Evolutionary conservation across 2,888 invertebrate species (phyloP).

Genomic region (Monochamus alternatus): DNA sequence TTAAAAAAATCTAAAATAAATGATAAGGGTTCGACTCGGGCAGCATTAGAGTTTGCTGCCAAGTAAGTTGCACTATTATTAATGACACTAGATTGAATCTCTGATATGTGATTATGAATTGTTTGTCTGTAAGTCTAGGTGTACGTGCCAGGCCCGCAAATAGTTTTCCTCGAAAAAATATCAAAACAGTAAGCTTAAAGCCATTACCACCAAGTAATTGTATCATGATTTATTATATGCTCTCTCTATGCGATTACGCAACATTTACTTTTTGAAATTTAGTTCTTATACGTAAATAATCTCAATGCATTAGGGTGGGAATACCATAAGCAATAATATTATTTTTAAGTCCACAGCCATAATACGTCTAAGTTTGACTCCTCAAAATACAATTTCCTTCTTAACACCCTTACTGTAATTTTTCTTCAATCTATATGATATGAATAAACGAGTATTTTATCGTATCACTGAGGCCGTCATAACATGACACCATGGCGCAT

Average conservation of each 20-base stretch:
- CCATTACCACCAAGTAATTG: conserved; percentile 55
- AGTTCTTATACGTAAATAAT: no score
- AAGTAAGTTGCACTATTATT: conserved; percentile 58
- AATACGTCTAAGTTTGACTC: no score
- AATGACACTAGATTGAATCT: conserved; percentile 64
- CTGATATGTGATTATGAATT: conserved; percentile 64
- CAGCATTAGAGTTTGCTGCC: conserved; percentile 48
- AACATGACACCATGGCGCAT: no score
- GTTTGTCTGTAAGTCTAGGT: conserved; percentile 49
- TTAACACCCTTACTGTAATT: no score
- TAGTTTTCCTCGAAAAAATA: conserved; percentile 50
- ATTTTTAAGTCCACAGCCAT: no score
- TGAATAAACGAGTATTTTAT: no score
- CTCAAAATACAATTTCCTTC: no score
- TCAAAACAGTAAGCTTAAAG: conserved; percentile 54
- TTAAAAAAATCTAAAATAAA: conserved; percentile 38
- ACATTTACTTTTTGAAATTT: neutral
- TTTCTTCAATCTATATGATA: no score
- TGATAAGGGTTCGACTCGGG: conserved; percentile 47
- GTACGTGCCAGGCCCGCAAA: conserved; percentile 54
- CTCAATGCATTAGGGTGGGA: no score
- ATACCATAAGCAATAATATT: no score
- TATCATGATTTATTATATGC: conserved; percentile 53
- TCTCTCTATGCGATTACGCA: conserved; percentile 20
- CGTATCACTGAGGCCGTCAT: no score